Evolutionary conservation across 2,888 invertebrate species (phyloP).

Genomic region (Lymantria monacha): DNA sequence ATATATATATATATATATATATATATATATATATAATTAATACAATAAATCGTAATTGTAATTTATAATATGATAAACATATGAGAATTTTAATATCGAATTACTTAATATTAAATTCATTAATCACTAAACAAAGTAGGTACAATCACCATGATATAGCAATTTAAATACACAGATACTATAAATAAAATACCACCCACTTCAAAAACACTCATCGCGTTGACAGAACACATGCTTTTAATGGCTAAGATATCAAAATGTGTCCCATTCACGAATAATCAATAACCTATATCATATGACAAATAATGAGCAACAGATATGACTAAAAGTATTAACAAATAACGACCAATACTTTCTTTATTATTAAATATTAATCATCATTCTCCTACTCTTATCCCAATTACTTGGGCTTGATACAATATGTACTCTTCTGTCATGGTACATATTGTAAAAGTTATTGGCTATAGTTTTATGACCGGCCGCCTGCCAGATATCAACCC

Average conservation of each 20-base stretch:
- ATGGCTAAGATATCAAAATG: constrained; percentile 27
- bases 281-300: constrained; percentile 27
- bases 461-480: too few relatives aligned
- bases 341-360: constrained; percentile 4
- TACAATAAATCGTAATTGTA: too few relatives aligned
- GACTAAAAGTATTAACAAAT: constrained; percentile 20
- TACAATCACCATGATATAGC: not conserved
- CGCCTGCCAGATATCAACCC: too few relatives aligned
- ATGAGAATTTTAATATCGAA: not conserved
- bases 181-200: constrained; percentile 19
- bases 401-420: too few relatives aligned
- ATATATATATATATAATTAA: too few relatives aligned
- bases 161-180: constrained; percentile 6
- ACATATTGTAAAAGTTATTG: too few relatives aligned
- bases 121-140: not conserved
- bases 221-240: constrained; percentile 26
- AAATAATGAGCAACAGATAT: constrained; percentile 33
- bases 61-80: too few relatives aligned
- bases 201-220: constrained; percentile 26
- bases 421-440: too few relatives aligned
- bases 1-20: too few relatives aligned
- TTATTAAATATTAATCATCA: not conserved
- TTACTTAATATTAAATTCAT: not conserved
- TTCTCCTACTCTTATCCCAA: too few relatives aligned
- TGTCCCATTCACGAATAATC: constrained; percentile 28